A percentile compares a stretch with the other conserved stretches of the same genome.
Conservation (phyloP, 2,888 invertebrate genomes). For the Tachina fera region DNA sequence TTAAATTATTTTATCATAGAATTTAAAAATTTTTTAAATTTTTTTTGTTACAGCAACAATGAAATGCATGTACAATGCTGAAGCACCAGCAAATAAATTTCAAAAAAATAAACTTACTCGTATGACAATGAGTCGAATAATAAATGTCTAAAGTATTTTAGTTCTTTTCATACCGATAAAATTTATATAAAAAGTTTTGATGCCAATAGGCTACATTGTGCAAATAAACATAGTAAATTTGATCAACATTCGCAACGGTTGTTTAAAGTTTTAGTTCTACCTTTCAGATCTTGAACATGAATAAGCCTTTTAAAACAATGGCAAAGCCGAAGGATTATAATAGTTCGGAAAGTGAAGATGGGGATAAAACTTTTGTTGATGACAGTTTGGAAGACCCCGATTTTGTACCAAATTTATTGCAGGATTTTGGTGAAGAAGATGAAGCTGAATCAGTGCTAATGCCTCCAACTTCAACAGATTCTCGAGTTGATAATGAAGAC, state of each 20-base stretch:
- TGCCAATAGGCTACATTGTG: slow-evolving; percentile 6
- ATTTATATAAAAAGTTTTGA: too few species aligned
- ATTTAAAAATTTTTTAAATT: too few species aligned
- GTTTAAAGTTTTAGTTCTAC: background rate
- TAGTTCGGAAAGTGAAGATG: background rate
- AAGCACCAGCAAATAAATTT: too few species aligned
- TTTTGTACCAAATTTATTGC: slow-evolving; percentile 4
- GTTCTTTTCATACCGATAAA: too few species aligned
- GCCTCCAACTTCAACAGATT: background rate
- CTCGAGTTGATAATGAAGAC: too few species aligned
- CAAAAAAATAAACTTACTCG: too few species aligned
- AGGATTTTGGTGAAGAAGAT: background rate
- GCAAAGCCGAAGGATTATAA: background rate
- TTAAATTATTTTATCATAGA: too few species aligned
- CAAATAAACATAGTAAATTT: background rate
- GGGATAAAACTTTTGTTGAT: background rate
- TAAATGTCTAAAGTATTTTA: too few species aligned
- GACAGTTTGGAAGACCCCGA: slow-evolving; percentile 1
- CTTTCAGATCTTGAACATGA: background rate
- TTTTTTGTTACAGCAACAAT: too few species aligned
- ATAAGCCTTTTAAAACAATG: background rate
- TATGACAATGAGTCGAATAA: too few species aligned
- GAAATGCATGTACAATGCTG: too few species aligned
- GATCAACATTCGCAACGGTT: background rate
- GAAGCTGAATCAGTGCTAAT: background rate